A percentile compares a stretch with the other conserved stretches of the same genome.
phyloP scores from a whole-genome alignment of 2,113 vertebrate species.

The Pterophyllum scalare region DNA sequence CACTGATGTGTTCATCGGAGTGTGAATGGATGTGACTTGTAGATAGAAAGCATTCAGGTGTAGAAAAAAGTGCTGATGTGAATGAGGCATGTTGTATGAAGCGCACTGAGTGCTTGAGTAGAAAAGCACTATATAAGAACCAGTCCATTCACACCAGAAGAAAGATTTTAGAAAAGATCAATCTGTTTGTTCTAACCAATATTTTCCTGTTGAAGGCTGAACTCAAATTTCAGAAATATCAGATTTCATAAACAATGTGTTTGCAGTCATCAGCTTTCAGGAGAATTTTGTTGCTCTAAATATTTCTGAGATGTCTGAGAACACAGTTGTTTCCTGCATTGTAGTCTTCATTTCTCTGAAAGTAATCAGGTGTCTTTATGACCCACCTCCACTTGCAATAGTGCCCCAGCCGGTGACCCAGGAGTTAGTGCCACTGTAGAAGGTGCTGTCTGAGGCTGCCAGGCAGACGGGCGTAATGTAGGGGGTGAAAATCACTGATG shows the following conservation, averaged over 20 bases:
- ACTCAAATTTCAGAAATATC: no score
- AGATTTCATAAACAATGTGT: no score
- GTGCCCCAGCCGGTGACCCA: slow-evolving; percentile 88
- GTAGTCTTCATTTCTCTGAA: background rate
- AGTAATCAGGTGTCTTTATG: background rate
- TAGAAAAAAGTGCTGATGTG: no score
- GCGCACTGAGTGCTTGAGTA: background rate
- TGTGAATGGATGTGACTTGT: no score
- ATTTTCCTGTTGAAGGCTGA: no score
- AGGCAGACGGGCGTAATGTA: slow-evolving; percentile 82
- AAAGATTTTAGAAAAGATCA: no score
- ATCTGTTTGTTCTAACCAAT: no score
- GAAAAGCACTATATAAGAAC: no score
- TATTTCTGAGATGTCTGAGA: background rate
- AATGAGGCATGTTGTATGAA: background rate
- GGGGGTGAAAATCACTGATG: slow-evolving; percentile 60
- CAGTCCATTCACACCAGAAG: no score
- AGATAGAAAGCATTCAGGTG: no score
- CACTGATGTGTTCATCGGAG: no score
- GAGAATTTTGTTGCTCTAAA: background rate
- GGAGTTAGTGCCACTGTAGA: slow-evolving; percentile 63
- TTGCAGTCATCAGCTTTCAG: background rate
- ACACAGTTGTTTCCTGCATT: background rate
- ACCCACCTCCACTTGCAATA: slow-evolving; percentile 70
- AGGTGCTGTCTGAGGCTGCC: slow-evolving; percentile 71